A percentile compares a stretch with the other conserved stretches of the same genome.
Evolutionary conservation across 2,888 invertebrate genomes (phyloP).

Genomic region (Diplazon laetatorius): DNA sequence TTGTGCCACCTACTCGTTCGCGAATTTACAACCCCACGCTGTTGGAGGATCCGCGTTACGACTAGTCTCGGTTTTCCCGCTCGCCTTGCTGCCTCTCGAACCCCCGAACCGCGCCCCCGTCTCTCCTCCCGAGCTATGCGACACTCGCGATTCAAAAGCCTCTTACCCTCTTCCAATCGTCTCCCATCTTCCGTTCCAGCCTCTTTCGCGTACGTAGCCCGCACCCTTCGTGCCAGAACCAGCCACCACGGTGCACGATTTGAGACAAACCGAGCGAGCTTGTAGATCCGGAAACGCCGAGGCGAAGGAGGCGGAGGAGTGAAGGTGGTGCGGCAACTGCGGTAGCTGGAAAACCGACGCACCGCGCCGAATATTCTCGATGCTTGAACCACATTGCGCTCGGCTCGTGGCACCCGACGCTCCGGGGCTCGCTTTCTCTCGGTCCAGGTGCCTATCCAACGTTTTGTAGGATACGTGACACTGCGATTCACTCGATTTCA

Average conservation of each 20-base stretch:
- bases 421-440: conserved; percentile 32
- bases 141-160: conserved; percentile 63
- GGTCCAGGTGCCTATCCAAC: conserved; percentile 44
- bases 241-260: conserved; percentile 36
- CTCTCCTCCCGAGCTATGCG: conserved; percentile 22
- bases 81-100: conserved; percentile 27
- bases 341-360: conserved; percentile 15
- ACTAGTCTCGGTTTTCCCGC: conserved; percentile 32
- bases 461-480: conserved; percentile 47
- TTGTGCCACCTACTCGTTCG: conserved; percentile 59
- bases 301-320: conserved; percentile 21
- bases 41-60: conserved; percentile 49
- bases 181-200: conserved; percentile 16
- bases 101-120: conserved; percentile 35
- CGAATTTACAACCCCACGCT: conserved; percentile 61
- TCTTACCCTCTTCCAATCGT: conserved; percentile 35
- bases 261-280: conserved; percentile 50
- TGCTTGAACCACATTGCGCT: conserved; percentile 34
- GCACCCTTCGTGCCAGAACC: conserved; percentile 40
- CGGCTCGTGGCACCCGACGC: conserved; percentile 3
- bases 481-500: conserved; percentile 47
- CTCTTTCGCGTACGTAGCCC: conserved; percentile 19
- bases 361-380: conserved; percentile 35
- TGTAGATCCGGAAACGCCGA: neutral
- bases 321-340: conserved; percentile 16